Conservation (phyloP, 2,113 vertebrate genomes). For the Tragelaphus imberbis region DNA sequence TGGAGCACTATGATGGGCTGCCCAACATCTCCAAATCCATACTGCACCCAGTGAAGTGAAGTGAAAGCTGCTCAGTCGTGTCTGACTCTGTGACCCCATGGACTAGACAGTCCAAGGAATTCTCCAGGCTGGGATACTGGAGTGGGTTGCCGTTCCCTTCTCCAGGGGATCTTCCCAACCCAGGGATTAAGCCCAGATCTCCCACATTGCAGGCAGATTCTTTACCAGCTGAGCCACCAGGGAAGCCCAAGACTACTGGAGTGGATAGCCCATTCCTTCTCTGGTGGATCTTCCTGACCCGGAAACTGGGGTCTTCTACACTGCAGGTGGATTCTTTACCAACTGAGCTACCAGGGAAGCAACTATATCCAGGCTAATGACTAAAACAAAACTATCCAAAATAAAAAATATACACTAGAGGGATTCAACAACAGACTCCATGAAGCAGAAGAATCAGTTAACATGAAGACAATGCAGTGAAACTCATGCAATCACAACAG, state of each 20-base stretch:
- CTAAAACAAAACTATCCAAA: neutral
- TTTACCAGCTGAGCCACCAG: neutral
- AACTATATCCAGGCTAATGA: neutral
- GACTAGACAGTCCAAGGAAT: neutral
- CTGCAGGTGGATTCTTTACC: neutral
- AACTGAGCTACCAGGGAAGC: neutral
- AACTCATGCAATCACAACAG: too few species aligned
- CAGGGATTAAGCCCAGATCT: neutral
- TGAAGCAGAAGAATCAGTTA: neutral
- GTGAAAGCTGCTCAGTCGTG: neutral
- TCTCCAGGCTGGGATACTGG: neutral
- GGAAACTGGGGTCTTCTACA: neutral
- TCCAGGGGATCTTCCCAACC: neutral
- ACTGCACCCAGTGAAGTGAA: neutral
- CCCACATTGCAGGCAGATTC: neutral
- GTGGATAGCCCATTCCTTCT: neutral
- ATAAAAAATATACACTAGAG: neutral
- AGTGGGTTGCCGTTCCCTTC: neutral
- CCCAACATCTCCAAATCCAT: neutral
- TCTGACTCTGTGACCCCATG: neutral
- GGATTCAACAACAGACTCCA: neutral
- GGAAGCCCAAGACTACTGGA: neutral
- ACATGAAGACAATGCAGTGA: neutral
- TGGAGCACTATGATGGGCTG: rapidly evolving
- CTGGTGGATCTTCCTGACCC: neutral